Evolutionary conservation across 2,113 vertebrate species (phyloP), one percentile per base, ranked within the genome.

Genomic region (Trematomus loennbergii): DNA sequence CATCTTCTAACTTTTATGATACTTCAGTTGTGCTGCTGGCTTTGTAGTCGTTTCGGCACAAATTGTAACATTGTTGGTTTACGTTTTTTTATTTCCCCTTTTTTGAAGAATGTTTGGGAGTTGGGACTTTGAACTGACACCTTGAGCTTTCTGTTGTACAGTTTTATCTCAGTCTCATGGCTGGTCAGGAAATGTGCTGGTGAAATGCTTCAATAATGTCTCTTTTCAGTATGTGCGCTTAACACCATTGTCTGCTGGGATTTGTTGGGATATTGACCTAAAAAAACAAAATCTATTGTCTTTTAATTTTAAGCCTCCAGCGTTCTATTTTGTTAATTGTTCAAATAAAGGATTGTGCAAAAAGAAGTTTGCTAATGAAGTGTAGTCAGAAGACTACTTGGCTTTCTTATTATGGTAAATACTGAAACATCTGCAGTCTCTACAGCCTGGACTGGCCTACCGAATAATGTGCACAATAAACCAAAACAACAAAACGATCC

Each of bases 311-410:
- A 86, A 89, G 82, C 89, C 86, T 94, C 88, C 83, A 92, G 92
- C 91, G 71, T 93, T 93, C 82, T 93, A 87, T 93, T 94, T 91
- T 91, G 88, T 90, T 93, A 93, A 88, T 91, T 93, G 90, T 94
- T 94, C 91, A 92, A 95, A 94, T 94, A 95, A 95, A 94, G 82
- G 86, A 89, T 91, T 94, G 93, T 94, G 92, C 89, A 89, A 92
- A 90, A 92, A 89, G 84, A 85, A 87, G 80, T 94, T 93, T 93
- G 88, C 86, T 90, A 75, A 88, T 91, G 82, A 89, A 85, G 84
- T 89, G 85, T 86, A 89, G 89, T 91, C 67, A 40, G 25, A 87
- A 22, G 81, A 91, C 75, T 82, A 80, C 84, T 49, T 87, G 72
- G 84, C 72, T 88, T 92, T 88, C 87, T 87, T 89, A 66, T 85